A percentile compares a stretch with the other conserved stretches of the same genome.
Evolutionary conservation across 2,113 vertebrate genomes (phyloP).

Genomic region (Etia nguti): DNA sequence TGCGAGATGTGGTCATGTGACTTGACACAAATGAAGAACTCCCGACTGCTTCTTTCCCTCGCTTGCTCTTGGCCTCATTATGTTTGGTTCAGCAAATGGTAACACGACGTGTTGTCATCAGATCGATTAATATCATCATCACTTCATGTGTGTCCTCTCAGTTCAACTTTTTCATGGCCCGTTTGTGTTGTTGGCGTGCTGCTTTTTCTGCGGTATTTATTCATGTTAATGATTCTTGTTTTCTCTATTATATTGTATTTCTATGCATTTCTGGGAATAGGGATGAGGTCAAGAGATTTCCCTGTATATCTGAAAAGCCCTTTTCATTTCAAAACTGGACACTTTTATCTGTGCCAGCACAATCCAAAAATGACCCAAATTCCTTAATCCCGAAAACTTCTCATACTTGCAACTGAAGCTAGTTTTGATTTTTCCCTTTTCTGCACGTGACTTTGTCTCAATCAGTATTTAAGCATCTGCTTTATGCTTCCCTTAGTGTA

Average conservation of each 20-base stretch:
- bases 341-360: background rate
- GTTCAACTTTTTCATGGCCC: fast-evolving
- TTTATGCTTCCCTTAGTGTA: background rate
- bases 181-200: background rate
- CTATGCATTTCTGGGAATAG: background rate
- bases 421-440: background rate
- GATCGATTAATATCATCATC: background rate
- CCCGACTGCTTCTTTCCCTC: background rate
- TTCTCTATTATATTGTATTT: background rate
- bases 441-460: background rate
- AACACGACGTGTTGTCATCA: background rate
- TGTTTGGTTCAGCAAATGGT: fast-evolving
- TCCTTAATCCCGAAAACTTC: background rate
- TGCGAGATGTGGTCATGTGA: background rate
- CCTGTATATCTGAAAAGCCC: background rate
- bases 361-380: background rate
- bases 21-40: fast-evolving
- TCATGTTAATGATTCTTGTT: background rate
- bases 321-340: background rate
- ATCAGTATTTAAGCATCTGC: background rate
- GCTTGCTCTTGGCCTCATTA: background rate
- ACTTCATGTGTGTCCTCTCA: fast-evolving
- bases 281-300: background rate
- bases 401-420: background rate
- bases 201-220: background rate